A percentile compares a stretch with the other conserved stretches of the same genome.
phyloP scores from a whole-genome alignment of 2,888 invertebrate species.

The Chymomyza caudatula region DNA sequence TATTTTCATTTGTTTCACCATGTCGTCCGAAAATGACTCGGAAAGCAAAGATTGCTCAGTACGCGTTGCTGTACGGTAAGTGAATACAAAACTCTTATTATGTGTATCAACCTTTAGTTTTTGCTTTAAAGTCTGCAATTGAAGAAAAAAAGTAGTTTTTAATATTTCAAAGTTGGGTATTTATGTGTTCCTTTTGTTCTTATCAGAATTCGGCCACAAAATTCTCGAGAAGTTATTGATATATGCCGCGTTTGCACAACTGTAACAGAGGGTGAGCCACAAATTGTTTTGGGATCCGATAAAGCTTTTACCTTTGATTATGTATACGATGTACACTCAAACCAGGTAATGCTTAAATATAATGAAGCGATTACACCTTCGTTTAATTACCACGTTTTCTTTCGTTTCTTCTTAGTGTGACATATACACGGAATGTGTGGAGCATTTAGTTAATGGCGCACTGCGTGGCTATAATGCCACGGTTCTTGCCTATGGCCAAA shows the following conservation, averaged over 20 bases:
- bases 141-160: neutral
- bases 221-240: conserved; percentile 94
- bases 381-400: neutral
- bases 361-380: neutral
- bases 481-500: conserved; percentile 98
- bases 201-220: conserved; percentile 94
- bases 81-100: neutral
- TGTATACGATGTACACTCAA: conserved; percentile 90
- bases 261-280: conserved; percentile 93
- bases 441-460: conserved; percentile 92
- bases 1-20: neutral
- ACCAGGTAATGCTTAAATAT: conserved; percentile 80
- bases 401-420: conserved; percentile 67
- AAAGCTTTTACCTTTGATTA: conserved; percentile 98
- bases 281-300: conserved; percentile 94
- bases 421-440: conserved; percentile 91
- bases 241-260: conserved; percentile 96
- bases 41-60: conserved; percentile 82
- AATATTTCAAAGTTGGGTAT: neutral
- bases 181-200: conserved; percentile 6
- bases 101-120: neutral
- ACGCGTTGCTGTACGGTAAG: conserved; percentile 84
- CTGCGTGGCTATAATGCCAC: conserved; percentile 99
- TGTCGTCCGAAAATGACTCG: conserved; percentile 70
- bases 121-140: neutral